Evolutionary conservation across 2,888 invertebrate species (phyloP), one percentile per base, ranked within the genome.

Genomic region (Apoda limacodes): DNA sequence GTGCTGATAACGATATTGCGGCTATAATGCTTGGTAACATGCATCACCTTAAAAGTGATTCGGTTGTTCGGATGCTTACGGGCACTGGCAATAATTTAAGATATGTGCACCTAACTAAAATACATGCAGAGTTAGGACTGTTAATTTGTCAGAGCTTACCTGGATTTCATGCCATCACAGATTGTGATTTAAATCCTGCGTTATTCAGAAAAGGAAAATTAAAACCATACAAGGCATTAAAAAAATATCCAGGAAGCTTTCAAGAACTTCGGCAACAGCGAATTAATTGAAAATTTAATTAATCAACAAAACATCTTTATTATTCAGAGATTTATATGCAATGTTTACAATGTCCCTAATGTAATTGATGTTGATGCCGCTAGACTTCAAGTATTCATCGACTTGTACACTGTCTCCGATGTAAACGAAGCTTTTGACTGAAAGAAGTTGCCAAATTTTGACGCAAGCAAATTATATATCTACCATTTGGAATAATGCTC

Each of bases 311-410:
- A 13, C 14, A 25, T 21, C 13, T 38, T 38, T 30, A 29, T 27
- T 20, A 32, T 34, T 32, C 34, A 38, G 19, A 9, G 15, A 12
- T n/a, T n/a, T n/a, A n/a, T n/a, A n/a, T n/a, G n/a, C n/a, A n/a
- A n/a, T n/a, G n/a, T n/a, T n/a, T n/a, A 39, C 29, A 37, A 39
- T 28, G 34, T 37, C 20, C 22, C 25, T 30, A 11, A 13, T 20
- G 22, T 38, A 34, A 36, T 26, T 36, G 42, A 43, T 37, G 40
- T 40, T 26, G 37, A 37, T 37, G 28, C 34, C 13, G 37, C 34
- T 19, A 28, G 24, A 28, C 26, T 29, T 22, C 40, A 43, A 32
- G 9, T 42, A 10, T 44, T 42, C 15, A 44, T 41, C 20, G 24
- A 40, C 21, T 24, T 25, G 9, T 38, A 34, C 34, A 28, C 11